Base-by-base conservation (phyloP, 2,113 vertebrate species). In the Coregonus clupeaformis region DNA sequence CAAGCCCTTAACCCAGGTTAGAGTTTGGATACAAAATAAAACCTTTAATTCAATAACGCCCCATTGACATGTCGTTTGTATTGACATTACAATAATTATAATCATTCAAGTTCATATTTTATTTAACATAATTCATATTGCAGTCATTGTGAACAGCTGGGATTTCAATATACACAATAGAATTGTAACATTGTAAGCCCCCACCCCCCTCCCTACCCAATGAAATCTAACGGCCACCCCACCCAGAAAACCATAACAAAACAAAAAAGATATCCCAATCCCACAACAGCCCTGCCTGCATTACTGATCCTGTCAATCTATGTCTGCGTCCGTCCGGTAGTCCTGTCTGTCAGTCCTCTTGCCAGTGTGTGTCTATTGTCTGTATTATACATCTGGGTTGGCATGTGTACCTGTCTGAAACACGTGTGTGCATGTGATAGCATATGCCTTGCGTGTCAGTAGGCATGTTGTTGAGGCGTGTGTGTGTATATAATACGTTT, bases 101-200 rank as follows among this genome's bases (percentile, higher is more conserved):
- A 84, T 87, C 85, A 80, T 90, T 92, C 88, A 89, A 90, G 86
- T 92, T 89, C 75, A 89, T 91, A 90, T 92, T 93, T 93, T 92
- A 92, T 93, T 92, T 89, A 91, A 93, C 91, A 91, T 90, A 91
- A 92, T 92, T 91, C 88, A 92, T 91, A 91, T 90, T 91, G 91
- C 92, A 92, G 91, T 93, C 91, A 88, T 87, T 82, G 89, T 92
- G 89, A 92, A 93, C 92, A 92, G 89, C 87, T 79, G 88, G 88
- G 88, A 90, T 89, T 90, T 92, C 80, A 90, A 92, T 92, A 92
- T 91, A 92, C 90, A 92, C 88, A 91, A 90, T 82, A 91, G 82
- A 90, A 86, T 89, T 73, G 29, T 83, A 90, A 91, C 86, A 87
- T 90, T 81, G 76, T 77, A 85, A 79, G 69, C 77, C 85, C 85